Evolutionary conservation across 2,113 vertebrate genomes (phyloP).

Genomic region (Platysternon megacephalum): DNA sequence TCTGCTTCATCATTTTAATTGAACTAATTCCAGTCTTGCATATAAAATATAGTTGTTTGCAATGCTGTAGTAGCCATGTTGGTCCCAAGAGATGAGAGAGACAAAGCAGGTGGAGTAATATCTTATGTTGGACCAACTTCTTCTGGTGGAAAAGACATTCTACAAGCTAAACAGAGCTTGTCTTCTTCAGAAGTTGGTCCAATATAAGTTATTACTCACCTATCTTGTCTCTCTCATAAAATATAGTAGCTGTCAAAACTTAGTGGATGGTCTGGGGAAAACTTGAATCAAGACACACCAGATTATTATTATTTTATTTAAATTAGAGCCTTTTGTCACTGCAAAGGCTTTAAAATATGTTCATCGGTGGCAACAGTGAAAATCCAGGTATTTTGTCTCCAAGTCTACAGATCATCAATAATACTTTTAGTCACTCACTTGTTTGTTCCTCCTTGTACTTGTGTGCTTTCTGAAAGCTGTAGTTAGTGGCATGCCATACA

Average conservation of each 20-base stretch:
- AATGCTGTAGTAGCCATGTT: too few relatives aligned
- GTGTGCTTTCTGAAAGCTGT: constrained; percentile 27
- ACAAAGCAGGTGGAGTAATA: too few relatives aligned
- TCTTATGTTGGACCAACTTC: too few relatives aligned
- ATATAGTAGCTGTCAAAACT: not conserved
- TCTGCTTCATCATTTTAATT: not conserved
- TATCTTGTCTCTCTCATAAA: not conserved
- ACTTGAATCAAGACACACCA: not conserved
- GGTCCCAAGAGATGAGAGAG: too few relatives aligned
- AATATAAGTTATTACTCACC: too few relatives aligned
- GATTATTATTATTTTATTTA: not conserved
- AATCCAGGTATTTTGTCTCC: constrained; percentile 8
- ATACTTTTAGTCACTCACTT: constrained; percentile 38
- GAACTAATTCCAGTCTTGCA: not conserved
- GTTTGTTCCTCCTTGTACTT: not conserved
- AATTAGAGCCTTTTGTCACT: constrained; percentile 8
- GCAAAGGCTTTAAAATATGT: not conserved
- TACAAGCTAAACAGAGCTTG: too few relatives aligned
- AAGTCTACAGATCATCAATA: not conserved
- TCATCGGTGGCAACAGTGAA: not conserved
- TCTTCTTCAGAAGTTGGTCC: too few relatives aligned
- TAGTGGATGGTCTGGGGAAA: not conserved
- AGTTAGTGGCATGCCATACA: constrained; percentile 27
- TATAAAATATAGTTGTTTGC: not conserved
- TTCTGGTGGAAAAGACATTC: too few relatives aligned